Percentiles rank a stretch among this genome's conserved stretches.
These are phyloP conservation scores for Crotalus helleri DNA, from an alignment of 2,113 vertebrate species.

Conservation along the genomic window DNA sequence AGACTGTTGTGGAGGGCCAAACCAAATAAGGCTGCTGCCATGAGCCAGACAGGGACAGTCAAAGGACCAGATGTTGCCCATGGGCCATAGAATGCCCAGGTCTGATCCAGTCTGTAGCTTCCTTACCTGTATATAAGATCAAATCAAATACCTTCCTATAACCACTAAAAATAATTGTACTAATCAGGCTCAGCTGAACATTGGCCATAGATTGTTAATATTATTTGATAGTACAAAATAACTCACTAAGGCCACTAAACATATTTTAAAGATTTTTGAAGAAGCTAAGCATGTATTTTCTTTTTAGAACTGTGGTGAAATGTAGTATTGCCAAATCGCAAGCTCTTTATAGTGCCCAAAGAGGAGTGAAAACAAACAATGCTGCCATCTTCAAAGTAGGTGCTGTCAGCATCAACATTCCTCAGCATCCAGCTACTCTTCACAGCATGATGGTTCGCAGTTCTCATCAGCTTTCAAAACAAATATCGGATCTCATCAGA, in stretches of 20 bases:
- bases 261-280: background rate
- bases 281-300: fast-evolving
- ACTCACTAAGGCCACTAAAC: background rate
- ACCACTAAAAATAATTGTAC: slow-evolving; percentile 6
- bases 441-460: slow-evolving; percentile 99
- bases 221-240: background rate
- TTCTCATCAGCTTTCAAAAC: slow-evolving; percentile 98
- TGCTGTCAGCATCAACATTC: slow-evolving; percentile 96
- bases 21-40: background rate
- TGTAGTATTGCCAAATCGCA: slow-evolving; percentile 98
- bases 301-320: slow-evolving; percentile 94
- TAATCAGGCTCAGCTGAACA: slow-evolving; percentile 53
- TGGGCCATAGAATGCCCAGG: background rate
- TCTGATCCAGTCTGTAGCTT: background rate
- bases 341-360: slow-evolving; percentile 94
- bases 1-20: background rate
- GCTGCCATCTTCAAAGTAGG: slow-evolving; percentile 94
- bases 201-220: background rate
- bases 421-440: slow-evolving; percentile 94
- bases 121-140: background rate
- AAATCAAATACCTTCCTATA: background rate
- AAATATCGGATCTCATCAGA: slow-evolving; percentile 97
- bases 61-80: too few relatives aligned
- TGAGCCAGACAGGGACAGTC: too few relatives aligned
- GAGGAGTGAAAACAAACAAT: slow-evolving; percentile 92